Conservation (phyloP, 2,113 vertebrate genomes). For the Orcinus orca region DNA sequence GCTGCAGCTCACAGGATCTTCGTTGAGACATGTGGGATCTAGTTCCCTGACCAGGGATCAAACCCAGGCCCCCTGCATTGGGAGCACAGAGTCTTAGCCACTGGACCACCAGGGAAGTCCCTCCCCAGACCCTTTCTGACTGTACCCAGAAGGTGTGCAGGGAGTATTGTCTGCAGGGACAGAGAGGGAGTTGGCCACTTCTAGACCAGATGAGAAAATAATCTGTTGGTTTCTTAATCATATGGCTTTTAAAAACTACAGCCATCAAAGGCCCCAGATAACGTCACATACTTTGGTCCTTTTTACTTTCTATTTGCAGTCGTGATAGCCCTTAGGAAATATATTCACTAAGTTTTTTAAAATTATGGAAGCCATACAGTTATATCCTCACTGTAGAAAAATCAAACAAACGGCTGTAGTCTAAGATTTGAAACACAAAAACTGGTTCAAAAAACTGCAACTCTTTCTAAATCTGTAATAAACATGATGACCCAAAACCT, state of each 20-base stretch:
- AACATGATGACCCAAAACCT: no score
- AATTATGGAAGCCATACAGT: neutral
- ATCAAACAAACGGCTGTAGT: neutral
- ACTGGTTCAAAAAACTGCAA: neutral
- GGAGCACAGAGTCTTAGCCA: no score
- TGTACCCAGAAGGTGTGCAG: neutral
- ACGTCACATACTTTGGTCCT: neutral
- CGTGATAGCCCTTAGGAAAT: neutral
- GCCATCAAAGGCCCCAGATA: neutral
- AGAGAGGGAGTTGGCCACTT: neutral
- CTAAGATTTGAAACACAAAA: neutral
- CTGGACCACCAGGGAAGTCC: no score
- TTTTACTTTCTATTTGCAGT: neutral
- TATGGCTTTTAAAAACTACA: neutral
- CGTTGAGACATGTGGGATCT: no score
- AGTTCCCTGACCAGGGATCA: no score
- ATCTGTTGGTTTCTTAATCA: neutral
- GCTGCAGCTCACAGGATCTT: no score
- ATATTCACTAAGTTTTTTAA: neutral
- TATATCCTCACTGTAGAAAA: neutral
- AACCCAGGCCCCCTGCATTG: no score
- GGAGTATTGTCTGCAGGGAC: neutral
- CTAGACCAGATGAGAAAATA: neutral
- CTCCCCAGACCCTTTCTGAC: neutral
- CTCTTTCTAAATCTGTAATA: neutral